Evolutionary conservation across 2,113 vertebrate genomes (phyloP), one percentile per base, ranked within the genome.

Genomic region (Numida meleagris): DNA sequence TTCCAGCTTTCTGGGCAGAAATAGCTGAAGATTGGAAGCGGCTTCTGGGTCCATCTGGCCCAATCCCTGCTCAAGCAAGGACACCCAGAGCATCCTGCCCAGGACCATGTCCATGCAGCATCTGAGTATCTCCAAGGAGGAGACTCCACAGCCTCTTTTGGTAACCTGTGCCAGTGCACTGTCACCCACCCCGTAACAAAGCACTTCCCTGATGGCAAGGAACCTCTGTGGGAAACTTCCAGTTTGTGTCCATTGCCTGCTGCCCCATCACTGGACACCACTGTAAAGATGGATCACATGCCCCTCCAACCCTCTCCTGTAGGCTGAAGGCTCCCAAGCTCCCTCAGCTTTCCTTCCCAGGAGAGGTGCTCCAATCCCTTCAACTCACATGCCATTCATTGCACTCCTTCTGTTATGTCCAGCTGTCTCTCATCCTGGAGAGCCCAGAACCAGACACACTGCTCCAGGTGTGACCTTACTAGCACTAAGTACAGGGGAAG

Each of bases 101-200:
- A 67, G 66, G 57, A 38, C 27, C 3, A 10, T 0, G 3, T 20
- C 36, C 42, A 40, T 34, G 5, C 0, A 1, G 20, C 13, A 62
- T 84, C 0, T 43, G 15, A 29, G 0, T 2, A 42, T 14, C 58
- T 72, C n/a, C 38, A 71, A 42, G 31, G 19, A 55, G 10, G 14
- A 34, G 19, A 72, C 10, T 53, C 18, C 14, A 68, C 13, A 18
- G 6, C 1, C 2, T 74, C 57, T 46, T 12, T 46, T 12, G 10
- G 40, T 12, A 66, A 29, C 6, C 4, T 58, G 29, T 15, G 16
- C 36, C 62, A 82, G 8, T 9, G 40, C 17, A 16, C 15, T 1
- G 20, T 34, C 31, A 81, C 12, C 6, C 46, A 63, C 42, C 43
- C 18, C 38, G 23, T 4, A 16, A 8, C 48, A 24, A 53, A 59